Evolutionary conservation across 1,140 invertebrate species (phyloP), one percentile per base, ranked within the genome.

Genomic region (Lethocerus indicus): DNA sequence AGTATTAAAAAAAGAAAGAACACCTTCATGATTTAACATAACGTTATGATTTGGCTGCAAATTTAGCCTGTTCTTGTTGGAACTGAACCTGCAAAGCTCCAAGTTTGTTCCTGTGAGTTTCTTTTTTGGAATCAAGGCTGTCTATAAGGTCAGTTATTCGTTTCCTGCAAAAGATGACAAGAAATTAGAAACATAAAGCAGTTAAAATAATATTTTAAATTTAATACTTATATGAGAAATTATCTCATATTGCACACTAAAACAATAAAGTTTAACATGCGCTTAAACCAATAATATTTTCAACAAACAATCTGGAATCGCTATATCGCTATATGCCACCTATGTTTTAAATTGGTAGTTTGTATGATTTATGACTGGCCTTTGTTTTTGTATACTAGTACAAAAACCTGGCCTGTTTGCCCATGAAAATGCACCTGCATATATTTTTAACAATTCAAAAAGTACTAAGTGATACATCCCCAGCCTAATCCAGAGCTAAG

Each of bases 1-100:
- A n/a, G n/a, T n/a, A n/a, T n/a, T n/a, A n/a, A n/a, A n/a, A n/a
- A n/a, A n/a, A n/a, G n/a, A n/a, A n/a, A n/a, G n/a, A n/a, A n/a
- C n/a, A n/a, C n/a, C n/a, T n/a, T n/a, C n/a, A n/a, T n/a, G n/a
- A n/a, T n/a, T n/a, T n/a, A n/a, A n/a, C n/a, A n/a, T n/a, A n/a
- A n/a, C n/a, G n/a, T 46, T 51, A 51, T 24, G 37, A 41, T 35
- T 53, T 54, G 5, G 36, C 23, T 20, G 41, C 47, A 37, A 47
- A 50, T 47, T 41, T 47, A 13, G 44, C 49, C 45, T 50, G 49
- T 51, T 53, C 69, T 56, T 81, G 74, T 60, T 86, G 79, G 59
- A 83, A 78, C 62, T 87, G 79, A 59, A 80, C 76, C 61, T 88
- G 85, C 6, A 91, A 64, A 67, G 89, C 91, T 51, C 74, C 72